Evolutionary conservation across 2,113 vertebrate species (phyloP).

Genomic region (Chamaea fasciata): DNA sequence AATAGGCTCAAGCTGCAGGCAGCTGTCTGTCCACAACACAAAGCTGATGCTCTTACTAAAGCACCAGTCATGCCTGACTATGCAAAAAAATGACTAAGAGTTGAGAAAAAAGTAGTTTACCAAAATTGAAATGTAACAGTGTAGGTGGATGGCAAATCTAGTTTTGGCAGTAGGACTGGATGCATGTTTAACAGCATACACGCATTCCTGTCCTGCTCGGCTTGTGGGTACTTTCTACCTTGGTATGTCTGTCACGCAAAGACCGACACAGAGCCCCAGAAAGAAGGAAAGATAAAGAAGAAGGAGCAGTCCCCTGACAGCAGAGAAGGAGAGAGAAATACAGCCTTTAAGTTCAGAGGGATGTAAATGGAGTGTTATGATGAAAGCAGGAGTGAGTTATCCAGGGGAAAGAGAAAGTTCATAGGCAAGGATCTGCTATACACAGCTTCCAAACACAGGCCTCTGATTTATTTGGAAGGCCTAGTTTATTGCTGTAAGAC

Average conservation of each 20-base stretch:
- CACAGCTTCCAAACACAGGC: neutral
- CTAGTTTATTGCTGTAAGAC: neutral
- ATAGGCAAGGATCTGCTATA: neutral
- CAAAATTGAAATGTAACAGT: neutral
- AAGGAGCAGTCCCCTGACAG: neutral
- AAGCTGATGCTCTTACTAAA: neutral
- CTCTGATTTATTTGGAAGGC: neutral
- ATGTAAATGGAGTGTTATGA: neutral
- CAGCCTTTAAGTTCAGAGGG: neutral
- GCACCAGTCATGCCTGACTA: neutral
- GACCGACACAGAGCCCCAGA: neutral
- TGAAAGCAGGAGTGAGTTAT: neutral
- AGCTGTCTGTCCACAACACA: neutral
- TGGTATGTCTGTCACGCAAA: neutral
- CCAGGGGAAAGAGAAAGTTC: neutral
- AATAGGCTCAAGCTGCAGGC: neutral
- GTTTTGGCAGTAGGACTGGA: neutral
- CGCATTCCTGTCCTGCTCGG: neutral
- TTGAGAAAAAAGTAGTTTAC: neutral
- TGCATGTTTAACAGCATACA: neutral
- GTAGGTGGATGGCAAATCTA: neutral
- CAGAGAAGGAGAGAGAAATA: neutral
- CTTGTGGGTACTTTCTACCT: neutral
- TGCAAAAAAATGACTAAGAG: neutral
- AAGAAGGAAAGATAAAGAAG: neutral